A percentile compares a stretch with the other conserved stretches of the same genome.
phyloP scores from a whole-genome alignment of 2,888 invertebrate species.

The Cenopis cana region DNA sequence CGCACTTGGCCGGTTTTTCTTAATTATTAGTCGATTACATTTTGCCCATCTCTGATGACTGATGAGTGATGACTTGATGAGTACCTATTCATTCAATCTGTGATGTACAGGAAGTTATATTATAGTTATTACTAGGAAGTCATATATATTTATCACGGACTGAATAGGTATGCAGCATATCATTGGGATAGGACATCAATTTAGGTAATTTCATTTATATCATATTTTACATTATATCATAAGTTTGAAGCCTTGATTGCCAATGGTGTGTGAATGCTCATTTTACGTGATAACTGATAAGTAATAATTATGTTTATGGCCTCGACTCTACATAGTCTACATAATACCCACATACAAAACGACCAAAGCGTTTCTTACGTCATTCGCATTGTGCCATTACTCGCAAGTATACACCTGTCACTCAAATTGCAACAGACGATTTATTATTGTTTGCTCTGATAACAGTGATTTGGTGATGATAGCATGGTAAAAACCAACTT shows the following conservation, averaged over 20 bases:
- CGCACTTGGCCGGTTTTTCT: no score
- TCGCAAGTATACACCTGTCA: conserved; percentile 58
- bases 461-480: no score
- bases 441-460: conserved; percentile 37
- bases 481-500: neutral
- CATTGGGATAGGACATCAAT: no score
- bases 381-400: conserved; percentile 57
- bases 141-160: no score
- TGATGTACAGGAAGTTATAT: no score
- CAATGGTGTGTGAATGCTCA: neutral
- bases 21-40: no score
- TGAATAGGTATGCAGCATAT: no score
- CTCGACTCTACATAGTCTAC: neutral
- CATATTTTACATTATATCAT: neutral
- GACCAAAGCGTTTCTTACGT: conserved; percentile 56
- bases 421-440: conserved; percentile 49
- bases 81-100: no score
- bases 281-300: neutral
- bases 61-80: no score
- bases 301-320: neutral
- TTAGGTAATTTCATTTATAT: no score
- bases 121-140: no score
- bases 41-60: no score
- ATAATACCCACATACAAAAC: conserved; percentile 30
- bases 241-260: neutral